These are phyloP conservation scores for Tryphoninae sp. DNA, from an alignment of 2,888 invertebrate genomes.

Conservation along the genomic window DNA sequence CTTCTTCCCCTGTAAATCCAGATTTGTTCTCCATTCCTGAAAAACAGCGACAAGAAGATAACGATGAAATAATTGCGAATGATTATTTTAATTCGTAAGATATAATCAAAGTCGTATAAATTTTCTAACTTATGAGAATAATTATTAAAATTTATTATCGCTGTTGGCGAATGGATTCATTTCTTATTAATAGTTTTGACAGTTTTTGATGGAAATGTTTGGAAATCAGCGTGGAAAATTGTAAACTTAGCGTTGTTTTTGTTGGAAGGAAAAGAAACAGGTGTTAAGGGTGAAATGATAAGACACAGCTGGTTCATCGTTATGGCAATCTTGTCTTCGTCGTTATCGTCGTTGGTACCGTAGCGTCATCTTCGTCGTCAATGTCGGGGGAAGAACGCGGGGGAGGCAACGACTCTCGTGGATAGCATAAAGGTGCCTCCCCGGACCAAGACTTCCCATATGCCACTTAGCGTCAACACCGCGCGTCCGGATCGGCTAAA, in stretches of 20 bases:
- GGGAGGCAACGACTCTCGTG: conserved; percentile 70
- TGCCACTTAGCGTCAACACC: conserved; percentile 73
- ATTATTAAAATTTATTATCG: too few relatives aligned
- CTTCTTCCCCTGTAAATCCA: conserved; percentile 7
- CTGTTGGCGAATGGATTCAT: too few relatives aligned
- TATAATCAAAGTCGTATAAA: too few relatives aligned
- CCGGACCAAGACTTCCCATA: conserved; percentile 75
- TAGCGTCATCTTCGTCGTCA: conserved; percentile 55
- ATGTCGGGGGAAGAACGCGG: conserved; percentile 71
- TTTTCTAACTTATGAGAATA: too few relatives aligned
- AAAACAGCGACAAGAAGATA: conserved; percentile 6
- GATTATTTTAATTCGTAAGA: too few relatives aligned
- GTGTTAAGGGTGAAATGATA: too few relatives aligned
- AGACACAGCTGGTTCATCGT: not conserved
- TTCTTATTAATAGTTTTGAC: too few relatives aligned
- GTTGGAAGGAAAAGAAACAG: too few relatives aligned
- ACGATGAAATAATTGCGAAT: too few relatives aligned
- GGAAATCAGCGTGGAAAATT: too few relatives aligned
- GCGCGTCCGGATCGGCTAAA: conserved; percentile 47
- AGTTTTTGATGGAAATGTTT: too few relatives aligned
- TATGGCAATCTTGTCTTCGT: conserved; percentile 11
- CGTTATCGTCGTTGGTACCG: conserved; percentile 32
- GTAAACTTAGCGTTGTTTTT: too few relatives aligned
- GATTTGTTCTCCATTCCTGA: not conserved
- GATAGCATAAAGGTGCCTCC: conserved; percentile 78